These are phyloP conservation scores for Heliconius congener DNA, from an alignment of 1,140 invertebrate species.

Conservation along the genomic window DNA sequence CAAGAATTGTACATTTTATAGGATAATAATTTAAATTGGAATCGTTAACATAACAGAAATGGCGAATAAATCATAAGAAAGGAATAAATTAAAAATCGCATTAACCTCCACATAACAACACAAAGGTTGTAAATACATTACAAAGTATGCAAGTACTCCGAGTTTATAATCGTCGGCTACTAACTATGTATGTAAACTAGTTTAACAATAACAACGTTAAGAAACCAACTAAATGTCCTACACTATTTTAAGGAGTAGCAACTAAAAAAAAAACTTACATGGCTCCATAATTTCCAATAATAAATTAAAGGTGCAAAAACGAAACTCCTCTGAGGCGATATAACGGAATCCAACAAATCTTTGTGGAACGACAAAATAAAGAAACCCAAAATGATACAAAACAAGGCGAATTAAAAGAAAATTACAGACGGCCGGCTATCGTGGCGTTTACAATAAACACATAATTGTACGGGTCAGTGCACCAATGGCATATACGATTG, in stretches of 20 bases:
- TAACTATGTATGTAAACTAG: constrained; percentile 4
- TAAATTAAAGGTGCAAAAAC: constrained; percentile 23
- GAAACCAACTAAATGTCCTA: not conserved
- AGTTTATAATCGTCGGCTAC: constrained; percentile 10
- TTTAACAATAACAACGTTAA: not conserved
- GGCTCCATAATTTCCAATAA: constrained; percentile 8
- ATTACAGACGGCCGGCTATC: constrained; percentile 76
- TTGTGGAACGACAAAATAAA: constrained; percentile 58
- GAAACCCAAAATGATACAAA: constrained; percentile 79
- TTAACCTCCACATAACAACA: constrained; percentile 54
- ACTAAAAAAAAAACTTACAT: not conserved
- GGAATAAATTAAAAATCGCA: constrained; percentile 64
- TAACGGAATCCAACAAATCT: constrained; percentile 56
- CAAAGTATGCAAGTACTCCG: constrained; percentile 42
- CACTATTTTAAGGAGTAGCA: not conserved
- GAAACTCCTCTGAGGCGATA: constrained; percentile 28
- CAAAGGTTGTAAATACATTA: constrained; percentile 51
- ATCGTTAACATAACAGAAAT: constrained; percentile 59
- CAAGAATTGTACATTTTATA: constrained; percentile 57
- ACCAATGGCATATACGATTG: constrained; percentile 78
- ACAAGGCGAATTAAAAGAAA: constrained; percentile 79
- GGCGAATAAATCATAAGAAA: constrained; percentile 62
- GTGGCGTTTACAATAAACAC: constrained; percentile 80
- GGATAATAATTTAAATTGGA: constrained; percentile 50
- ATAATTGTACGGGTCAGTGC: constrained; percentile 78